Evolutionary conservation across 2,113 vertebrate genomes (phyloP).

Genomic region (Notothenia rossii): DNA sequence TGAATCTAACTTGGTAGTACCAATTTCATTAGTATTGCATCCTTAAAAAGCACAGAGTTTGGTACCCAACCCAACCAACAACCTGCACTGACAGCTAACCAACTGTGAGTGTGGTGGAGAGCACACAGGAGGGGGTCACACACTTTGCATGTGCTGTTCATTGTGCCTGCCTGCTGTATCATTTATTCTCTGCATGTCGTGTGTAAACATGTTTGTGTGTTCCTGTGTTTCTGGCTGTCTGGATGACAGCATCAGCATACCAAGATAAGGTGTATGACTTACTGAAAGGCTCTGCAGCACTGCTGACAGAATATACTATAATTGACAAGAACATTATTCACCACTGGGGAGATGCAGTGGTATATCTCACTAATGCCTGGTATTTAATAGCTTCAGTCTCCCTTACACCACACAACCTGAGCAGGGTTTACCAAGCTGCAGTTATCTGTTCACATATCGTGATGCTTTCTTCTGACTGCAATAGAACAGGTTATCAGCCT

Average conservation of each 20-base stretch:
- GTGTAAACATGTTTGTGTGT: not conserved
- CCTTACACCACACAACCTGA: not conserved
- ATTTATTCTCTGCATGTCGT: not conserved
- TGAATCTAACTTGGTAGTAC: no score
- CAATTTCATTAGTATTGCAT: no score
- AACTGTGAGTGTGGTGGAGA: no score
- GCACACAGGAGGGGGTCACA: no score
- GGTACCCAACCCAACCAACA: no score
- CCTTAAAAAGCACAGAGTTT: no score
- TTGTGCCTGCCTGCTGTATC: not conserved
- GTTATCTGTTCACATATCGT: not conserved
- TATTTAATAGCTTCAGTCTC: constrained; percentile 2
- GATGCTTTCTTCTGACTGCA: not conserved
- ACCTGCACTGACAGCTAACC: no score
- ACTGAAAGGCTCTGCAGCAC: not conserved
- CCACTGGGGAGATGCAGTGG: not conserved
- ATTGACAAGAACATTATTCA: constrained; percentile 10
- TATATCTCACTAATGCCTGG: constrained; percentile 1
- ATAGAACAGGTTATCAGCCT: not conserved
- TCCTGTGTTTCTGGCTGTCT: not conserved
- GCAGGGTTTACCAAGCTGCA: not conserved
- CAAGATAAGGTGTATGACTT: not conserved
- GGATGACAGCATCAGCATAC: not conserved
- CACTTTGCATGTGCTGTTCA: not conserved
- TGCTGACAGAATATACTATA: not conserved